Evolutionary conservation across 1,140 invertebrate species (phyloP).

Genomic region (Dendrolimus kikuchii): DNA sequence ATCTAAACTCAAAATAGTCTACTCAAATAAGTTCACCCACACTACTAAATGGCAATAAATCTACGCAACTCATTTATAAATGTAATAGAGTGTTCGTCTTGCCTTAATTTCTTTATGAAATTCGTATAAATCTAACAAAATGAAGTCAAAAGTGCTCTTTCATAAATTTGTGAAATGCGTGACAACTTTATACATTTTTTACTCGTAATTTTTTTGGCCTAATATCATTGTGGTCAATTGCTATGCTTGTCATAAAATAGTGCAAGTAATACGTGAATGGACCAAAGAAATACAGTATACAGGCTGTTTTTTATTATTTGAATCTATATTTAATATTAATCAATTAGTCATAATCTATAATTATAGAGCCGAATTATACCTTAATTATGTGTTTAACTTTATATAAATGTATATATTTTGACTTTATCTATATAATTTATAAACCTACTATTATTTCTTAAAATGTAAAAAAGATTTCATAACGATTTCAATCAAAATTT

Average conservation of each 20-base stretch:
- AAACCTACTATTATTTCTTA: too few relatives aligned
- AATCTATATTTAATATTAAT: too few relatives aligned
- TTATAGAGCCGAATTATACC: too few relatives aligned
- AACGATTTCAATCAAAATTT: too few relatives aligned
- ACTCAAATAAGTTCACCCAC: not conserved
- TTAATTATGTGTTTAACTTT: too few relatives aligned
- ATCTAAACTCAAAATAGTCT: too few relatives aligned
- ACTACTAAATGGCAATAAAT: constrained; percentile 5
- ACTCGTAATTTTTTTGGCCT: constrained; percentile 21
- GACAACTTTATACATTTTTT: constrained; percentile 33
- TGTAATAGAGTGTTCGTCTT: constrained; percentile 8
- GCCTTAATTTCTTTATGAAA: constrained; percentile 43
- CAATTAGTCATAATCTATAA: too few relatives aligned
- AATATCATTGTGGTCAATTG: constrained; percentile 25
- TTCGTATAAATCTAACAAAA: constrained; percentile 34
- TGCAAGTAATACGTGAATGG: not conserved
- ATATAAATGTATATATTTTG: too few relatives aligned
- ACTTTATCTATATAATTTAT: too few relatives aligned
- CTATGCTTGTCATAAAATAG: constrained; percentile 35
- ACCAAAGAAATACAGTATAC: constrained; percentile 13
- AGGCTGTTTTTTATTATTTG: constrained; percentile 14
- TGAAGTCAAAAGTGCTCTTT: constrained; percentile 18
- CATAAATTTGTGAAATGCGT: constrained; percentile 23
- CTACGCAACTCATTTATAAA: constrained; percentile 18
- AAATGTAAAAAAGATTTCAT: too few relatives aligned